These are phyloP conservation scores for Aradus depressus DNA, from an alignment of 2,888 invertebrate genomes.

Conservation along the genomic window DNA sequence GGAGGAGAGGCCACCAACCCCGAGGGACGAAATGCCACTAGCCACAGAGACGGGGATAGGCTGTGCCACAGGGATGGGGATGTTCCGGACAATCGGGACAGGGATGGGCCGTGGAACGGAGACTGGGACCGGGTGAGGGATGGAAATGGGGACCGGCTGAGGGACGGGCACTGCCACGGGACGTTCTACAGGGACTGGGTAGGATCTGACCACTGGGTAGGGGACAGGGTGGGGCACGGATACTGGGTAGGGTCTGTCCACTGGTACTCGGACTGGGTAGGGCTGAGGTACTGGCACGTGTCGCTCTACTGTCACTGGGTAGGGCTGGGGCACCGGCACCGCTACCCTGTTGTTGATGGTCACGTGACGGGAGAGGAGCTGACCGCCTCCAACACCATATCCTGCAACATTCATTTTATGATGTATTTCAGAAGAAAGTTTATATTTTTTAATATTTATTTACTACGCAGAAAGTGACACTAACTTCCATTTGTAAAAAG, in stretches of 20 bases:
- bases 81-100: slow-evolving; percentile 30
- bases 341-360: slow-evolving; percentile 26
- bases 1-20: background rate
- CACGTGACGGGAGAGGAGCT: slow-evolving; percentile 22
- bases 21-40: background rate
- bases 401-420: slow-evolving; percentile 3
- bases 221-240: slow-evolving; percentile 13
- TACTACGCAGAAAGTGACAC: too few species aligned
- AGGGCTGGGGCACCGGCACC: slow-evolving; percentile 30
- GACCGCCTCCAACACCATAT: slow-evolving; percentile 8
- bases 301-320: slow-evolving; percentile 33
- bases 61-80: slow-evolving; percentile 38
- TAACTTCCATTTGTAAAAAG: too few species aligned
- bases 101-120: slow-evolving; percentile 45
- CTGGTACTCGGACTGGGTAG: slow-evolving; percentile 17
- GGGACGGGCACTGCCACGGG: slow-evolving; percentile 27
- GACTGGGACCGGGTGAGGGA: slow-evolving; percentile 40
- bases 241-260: slow-evolving; percentile 26
- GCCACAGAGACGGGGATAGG: slow-evolving; percentile 21
- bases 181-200: slow-evolving; percentile 17
- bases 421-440: too few species aligned
- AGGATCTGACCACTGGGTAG: background rate
- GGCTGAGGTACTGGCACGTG: slow-evolving; percentile 26
- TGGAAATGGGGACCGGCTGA: slow-evolving; percentile 32
- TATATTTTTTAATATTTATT: too few species aligned